Percentiles rank a stretch among this genome's conserved stretches.
These are phyloP conservation scores for Anabas testudineus DNA, from an alignment of 2,797 vertebrate species.

Conservation along the genomic window DNA sequence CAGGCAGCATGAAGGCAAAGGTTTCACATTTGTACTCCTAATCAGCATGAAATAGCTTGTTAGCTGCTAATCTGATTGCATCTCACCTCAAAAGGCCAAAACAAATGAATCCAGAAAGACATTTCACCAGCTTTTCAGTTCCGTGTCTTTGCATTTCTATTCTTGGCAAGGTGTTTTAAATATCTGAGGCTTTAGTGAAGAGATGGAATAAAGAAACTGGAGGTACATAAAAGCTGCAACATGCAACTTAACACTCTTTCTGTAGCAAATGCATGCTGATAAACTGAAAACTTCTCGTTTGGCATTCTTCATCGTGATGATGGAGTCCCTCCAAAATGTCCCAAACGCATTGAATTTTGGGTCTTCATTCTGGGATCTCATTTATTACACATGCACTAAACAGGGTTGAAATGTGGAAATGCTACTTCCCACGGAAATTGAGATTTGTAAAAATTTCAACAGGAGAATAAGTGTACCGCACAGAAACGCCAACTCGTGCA, in stretches of 20 bases:
- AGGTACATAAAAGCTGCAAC: neutral
- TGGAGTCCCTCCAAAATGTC: neutral
- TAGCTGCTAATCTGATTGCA: slow-evolving; percentile 52
- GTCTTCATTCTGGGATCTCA: too few relatives aligned
- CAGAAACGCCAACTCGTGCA: too few relatives aligned
- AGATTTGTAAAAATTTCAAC: too few relatives aligned
- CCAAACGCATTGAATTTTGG: too few relatives aligned
- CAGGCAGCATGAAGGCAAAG: neutral
- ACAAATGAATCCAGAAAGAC: slow-evolving; percentile 33
- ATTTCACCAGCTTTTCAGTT: neutral
- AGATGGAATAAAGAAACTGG: neutral
- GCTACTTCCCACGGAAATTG: too few relatives aligned
- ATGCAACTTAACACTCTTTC: neutral
- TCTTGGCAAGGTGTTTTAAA: neutral
- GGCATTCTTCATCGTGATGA: too few relatives aligned
- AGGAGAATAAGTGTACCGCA: too few relatives aligned
- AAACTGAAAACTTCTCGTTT: too few relatives aligned
- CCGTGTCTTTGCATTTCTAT: neutral
- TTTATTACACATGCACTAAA: too few relatives aligned
- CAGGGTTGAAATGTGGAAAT: too few relatives aligned
- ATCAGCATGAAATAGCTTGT: slow-evolving; percentile 50
- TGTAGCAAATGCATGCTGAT: too few relatives aligned
- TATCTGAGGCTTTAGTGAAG: neutral
- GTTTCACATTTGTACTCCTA: slow-evolving; percentile 10
- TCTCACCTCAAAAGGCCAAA: slow-evolving; percentile 32